These are phyloP conservation scores for Protosalanx chinensis DNA, from an alignment of 2,797 vertebrate species.

Conservation along the genomic window DNA sequence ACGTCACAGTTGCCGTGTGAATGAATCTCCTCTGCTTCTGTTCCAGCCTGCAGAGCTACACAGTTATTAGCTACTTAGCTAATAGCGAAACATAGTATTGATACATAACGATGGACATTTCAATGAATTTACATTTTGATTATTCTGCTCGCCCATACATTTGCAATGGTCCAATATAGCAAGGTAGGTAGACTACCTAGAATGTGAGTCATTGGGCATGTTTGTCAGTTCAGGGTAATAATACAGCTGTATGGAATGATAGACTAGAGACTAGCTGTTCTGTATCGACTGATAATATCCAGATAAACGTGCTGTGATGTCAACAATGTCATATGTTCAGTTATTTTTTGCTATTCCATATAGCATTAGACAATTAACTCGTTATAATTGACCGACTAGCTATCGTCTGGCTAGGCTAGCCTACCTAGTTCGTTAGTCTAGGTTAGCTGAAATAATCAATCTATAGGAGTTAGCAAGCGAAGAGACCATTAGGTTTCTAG, in stretches of 20 bases:
- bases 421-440: too few species aligned
- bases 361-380: too few species aligned
- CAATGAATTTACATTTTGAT: constrained; percentile 32
- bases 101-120: not conserved
- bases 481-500: too few species aligned
- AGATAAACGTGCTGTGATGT: constrained; percentile 47
- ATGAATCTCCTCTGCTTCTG: not conserved
- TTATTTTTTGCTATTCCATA: too few species aligned
- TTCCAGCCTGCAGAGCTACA: not conserved
- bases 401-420: too few species aligned
- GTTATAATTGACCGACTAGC: too few species aligned
- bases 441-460: too few species aligned
- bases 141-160: constrained; percentile 24
- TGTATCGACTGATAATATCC: constrained; percentile 17
- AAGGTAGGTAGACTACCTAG: constrained; percentile 44
- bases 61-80: not conserved
- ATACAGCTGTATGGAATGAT: constrained; percentile 4
- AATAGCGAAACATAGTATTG: not conserved
- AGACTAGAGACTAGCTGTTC: not conserved
- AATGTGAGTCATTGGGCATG: too few species aligned
- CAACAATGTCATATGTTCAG: not conserved
- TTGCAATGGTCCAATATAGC: constrained; percentile 31
- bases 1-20: not conserved
- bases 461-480: too few species aligned
- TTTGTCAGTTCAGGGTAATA: not conserved